These are phyloP conservation scores for Lepas anatifera DNA, from an alignment of 2,888 invertebrate genomes.

Conservation along the genomic window DNA sequence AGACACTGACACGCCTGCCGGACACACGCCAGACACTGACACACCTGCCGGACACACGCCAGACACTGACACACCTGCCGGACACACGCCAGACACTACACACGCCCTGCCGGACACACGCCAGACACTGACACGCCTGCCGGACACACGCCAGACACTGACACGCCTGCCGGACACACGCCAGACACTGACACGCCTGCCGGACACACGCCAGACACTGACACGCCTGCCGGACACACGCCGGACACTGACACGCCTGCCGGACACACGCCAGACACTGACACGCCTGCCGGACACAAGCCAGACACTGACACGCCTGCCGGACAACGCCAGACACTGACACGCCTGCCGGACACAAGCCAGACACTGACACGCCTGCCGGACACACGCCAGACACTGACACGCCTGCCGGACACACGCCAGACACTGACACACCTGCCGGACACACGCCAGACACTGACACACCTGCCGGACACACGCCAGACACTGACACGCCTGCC, in stretches of 20 bases:
- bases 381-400: slow-evolving; percentile 26
- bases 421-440: slow-evolving; percentile 40
- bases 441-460: slow-evolving; percentile 26
- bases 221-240: slow-evolving; percentile 36
- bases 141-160: slow-evolving; percentile 26
- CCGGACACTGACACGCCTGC: slow-evolving; percentile 40
- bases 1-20: slow-evolving; percentile 40
- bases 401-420: slow-evolving; percentile 36
- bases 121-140: slow-evolving; percentile 40
- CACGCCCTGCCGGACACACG: slow-evolving; percentile 33
- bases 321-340: slow-evolving; percentile 26
- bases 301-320: slow-evolving; percentile 40
- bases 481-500: slow-evolving; percentile 40
- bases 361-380: slow-evolving; percentile 40
- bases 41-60: slow-evolving; percentile 34
- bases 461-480: slow-evolving; percentile 36
- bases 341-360: slow-evolving; percentile 36
- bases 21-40: slow-evolving; percentile 30
- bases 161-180: slow-evolving; percentile 36
- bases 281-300: slow-evolving; percentile 36
- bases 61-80: slow-evolving; percentile 40
- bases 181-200: slow-evolving; percentile 40
- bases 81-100: no score
- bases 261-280: slow-evolving; percentile 26
- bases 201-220: slow-evolving; percentile 26